Percentiles rank a stretch among this genome's conserved stretches.
phyloP scores from a whole-genome alignment of 2,888 invertebrate genomes.

The Eremobia ochroleuca region DNA sequence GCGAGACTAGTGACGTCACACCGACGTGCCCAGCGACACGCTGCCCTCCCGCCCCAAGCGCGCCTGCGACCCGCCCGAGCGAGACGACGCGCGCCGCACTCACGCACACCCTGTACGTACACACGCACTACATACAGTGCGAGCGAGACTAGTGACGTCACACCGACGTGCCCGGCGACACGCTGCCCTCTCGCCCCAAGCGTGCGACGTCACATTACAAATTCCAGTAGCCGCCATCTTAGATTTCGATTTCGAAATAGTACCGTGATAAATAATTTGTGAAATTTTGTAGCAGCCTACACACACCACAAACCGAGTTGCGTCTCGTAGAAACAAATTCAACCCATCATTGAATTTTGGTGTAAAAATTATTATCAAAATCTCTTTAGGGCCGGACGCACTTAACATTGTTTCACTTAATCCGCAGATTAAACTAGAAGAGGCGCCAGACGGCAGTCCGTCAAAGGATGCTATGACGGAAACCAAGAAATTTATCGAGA shows the following conservation, averaged over 20 bases:
- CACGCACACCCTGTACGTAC: no score
- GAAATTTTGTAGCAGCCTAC: slow-evolving; percentile 14
- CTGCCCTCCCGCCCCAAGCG: neutral
- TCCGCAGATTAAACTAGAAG: slow-evolving; percentile 74
- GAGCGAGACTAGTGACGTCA: neutral
- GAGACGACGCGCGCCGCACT: no score
- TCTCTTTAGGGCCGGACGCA: neutral
- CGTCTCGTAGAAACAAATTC: neutral
- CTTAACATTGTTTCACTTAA: neutral
- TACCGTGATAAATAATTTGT: neutral
- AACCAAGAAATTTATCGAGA: slow-evolving; percentile 75
- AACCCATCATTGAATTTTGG: neutral
- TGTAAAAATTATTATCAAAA: neutral
- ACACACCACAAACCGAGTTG: neutral
- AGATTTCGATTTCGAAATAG: neutral
- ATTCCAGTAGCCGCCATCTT: neutral
- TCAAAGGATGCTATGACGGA: slow-evolving; percentile 68
- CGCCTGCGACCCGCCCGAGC: neutral
- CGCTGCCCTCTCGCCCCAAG: neutral
- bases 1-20: neutral
- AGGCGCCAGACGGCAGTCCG: slow-evolving; percentile 77
- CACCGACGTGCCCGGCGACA: neutral
- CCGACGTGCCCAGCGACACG: neutral
- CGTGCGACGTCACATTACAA: neutral
- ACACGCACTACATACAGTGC: no score